Evolutionary conservation across 2,113 vertebrate genomes (phyloP).

Genomic region (Tenrec ecaudatus): DNA sequence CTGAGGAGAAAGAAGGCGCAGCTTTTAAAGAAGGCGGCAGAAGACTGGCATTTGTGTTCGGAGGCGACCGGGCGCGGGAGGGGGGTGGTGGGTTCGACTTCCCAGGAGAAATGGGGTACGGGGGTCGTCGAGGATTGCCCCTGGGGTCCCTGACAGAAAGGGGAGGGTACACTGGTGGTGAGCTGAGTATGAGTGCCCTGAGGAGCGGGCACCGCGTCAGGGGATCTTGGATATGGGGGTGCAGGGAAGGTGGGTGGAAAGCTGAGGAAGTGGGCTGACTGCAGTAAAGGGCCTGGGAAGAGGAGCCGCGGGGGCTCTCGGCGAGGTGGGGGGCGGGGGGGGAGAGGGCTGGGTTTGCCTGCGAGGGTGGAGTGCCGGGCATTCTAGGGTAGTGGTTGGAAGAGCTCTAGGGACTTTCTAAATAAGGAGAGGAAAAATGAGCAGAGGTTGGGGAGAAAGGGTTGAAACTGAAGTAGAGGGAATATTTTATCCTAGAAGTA

Average conservation of each 20-base stretch:
- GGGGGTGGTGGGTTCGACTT: not conserved
- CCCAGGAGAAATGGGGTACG: not conserved
- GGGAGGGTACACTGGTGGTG: not conserved
- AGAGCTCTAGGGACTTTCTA: constrained; percentile 72
- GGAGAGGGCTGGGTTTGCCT: constrained; percentile 64
- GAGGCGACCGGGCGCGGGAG: not conserved
- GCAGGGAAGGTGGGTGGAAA: constrained; percentile 64
- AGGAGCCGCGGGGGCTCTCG: constrained; percentile 24
- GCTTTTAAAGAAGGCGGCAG: not conserved
- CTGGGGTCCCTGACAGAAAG: not conserved
- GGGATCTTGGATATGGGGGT: constrained; percentile 28
- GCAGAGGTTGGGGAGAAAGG: constrained; percentile 48
- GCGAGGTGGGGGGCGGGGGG: not conserved
- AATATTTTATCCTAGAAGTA: not conserved
- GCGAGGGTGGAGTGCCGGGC: constrained; percentile 71
- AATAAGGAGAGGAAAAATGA: constrained; percentile 77
- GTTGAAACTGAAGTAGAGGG: constrained; percentile 20
- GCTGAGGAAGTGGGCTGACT: constrained; percentile 48
- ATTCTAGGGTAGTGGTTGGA: constrained; percentile 62
- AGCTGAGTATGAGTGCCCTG: constrained; percentile 21
- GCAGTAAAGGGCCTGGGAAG: constrained; percentile 55
- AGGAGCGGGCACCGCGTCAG: constrained; percentile 1
- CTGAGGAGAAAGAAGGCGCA: constrained; percentile 4
- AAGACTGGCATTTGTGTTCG: not conserved
- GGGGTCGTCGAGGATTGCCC: not conserved